Percentiles rank a stretch among this genome's conserved stretches.
These are phyloP conservation scores for Vanessa tameamea DNA, from an alignment of 1,140 invertebrate genomes.

Conservation along the genomic window DNA sequence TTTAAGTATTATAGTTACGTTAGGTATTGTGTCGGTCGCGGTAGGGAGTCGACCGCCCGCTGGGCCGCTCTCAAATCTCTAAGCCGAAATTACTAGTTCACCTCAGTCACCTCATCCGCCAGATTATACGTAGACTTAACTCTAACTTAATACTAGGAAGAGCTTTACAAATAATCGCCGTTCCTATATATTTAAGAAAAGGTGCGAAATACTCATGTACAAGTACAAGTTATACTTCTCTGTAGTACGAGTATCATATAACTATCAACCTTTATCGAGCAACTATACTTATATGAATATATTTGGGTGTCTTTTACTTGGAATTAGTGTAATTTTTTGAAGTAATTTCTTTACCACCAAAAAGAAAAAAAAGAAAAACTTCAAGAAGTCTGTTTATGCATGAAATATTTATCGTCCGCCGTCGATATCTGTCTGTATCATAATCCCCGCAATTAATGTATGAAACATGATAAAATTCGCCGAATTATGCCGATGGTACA, in stretches of 20 bases:
- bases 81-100: slow-evolving; percentile 65
- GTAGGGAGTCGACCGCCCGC: slow-evolving; percentile 59
- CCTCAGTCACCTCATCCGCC: slow-evolving; percentile 45
- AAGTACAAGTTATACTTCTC: too few relatives aligned
- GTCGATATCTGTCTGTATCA: not conserved
- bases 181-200: not conserved
- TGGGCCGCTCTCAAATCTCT: slow-evolving; percentile 58
- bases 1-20: slow-evolving; percentile 62
- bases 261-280: too few relatives aligned
- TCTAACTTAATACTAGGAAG: not conserved
- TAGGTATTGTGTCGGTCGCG: slow-evolving; percentile 59
- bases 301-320: too few relatives aligned
- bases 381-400: not conserved
- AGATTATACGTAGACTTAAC: slow-evolving; percentile 10
- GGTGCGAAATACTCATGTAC: too few relatives aligned
- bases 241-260: too few relatives aligned
- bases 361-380: too few relatives aligned
- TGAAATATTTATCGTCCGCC: not conserved
- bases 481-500: slow-evolving; percentile 33
- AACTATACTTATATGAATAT: too few relatives aligned
- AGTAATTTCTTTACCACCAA: too few relatives aligned
- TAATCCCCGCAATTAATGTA: slow-evolving; percentile 23
- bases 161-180: slow-evolving; percentile 13
- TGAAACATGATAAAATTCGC: not conserved
- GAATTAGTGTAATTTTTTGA: too few relatives aligned